Percentiles rank a stretch among this genome's conserved stretches.
Conservation (phyloP, 2,888 invertebrate species). For the Blastobasis lacticolella region DNA sequence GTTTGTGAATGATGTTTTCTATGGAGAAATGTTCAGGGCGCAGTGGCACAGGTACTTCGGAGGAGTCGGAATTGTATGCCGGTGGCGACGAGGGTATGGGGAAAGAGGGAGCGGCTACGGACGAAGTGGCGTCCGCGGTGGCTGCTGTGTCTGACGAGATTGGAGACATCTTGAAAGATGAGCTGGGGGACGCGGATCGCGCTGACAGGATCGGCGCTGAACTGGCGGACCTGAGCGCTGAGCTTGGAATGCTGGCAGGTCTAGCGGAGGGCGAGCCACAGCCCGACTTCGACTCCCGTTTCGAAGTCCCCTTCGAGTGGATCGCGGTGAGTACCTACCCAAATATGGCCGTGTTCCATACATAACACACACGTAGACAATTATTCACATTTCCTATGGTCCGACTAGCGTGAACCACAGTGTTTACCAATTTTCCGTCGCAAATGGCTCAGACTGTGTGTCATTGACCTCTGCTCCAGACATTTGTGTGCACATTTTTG, state of each 20-base stretch:
- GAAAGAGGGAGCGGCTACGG: slow-evolving; percentile 46
- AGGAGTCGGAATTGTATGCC: slow-evolving; percentile 46
- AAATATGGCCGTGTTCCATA: slow-evolving; percentile 33
- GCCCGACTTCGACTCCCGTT: slow-evolving; percentile 58
- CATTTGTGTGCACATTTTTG: slow-evolving; percentile 10
- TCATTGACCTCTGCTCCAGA: slow-evolving; percentile 22
- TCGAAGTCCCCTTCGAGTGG: slow-evolving; percentile 28
- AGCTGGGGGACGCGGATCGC: slow-evolving; percentile 56
- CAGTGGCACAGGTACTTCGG: slow-evolving; percentile 44
- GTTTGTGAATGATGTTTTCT: slow-evolving; percentile 67
- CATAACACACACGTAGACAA: not conserved
- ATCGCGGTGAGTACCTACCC: slow-evolving; percentile 51
- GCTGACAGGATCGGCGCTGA: slow-evolving; percentile 62
- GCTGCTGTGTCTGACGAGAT: slow-evolving; percentile 65
- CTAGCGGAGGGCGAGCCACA: slow-evolving; percentile 55
- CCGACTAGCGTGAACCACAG: slow-evolving; percentile 3
- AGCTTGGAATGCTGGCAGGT: slow-evolving; percentile 59
- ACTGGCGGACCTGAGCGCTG: slow-evolving; percentile 59
- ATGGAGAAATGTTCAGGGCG: slow-evolving; percentile 62
- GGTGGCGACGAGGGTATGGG: slow-evolving; percentile 41
- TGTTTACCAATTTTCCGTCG: slow-evolving; percentile 12
- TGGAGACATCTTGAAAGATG: slow-evolving; percentile 64
- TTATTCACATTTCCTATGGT: not conserved
- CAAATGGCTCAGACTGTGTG: slow-evolving; percentile 4
- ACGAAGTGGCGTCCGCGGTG: slow-evolving; percentile 60